Percentiles rank a stretch among this genome's conserved stretches.
Evolutionary conservation across 2,113 vertebrate species (phyloP).

Genomic region (Varanus komodoensis): DNA sequence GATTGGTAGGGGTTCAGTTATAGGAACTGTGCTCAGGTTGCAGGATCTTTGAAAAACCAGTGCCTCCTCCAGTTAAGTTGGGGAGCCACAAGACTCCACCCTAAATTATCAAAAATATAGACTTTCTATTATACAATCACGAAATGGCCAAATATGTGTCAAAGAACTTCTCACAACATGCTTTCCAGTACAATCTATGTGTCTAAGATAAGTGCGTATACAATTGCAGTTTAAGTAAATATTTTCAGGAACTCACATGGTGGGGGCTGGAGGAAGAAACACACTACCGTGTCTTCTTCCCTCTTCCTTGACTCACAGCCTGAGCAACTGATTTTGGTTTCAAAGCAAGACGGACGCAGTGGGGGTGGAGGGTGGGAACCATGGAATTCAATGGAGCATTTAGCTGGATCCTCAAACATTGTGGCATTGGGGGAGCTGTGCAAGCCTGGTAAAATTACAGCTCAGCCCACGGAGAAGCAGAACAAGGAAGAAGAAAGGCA

Average conservation of each 20-base stretch:
- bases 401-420: neutral
- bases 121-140: neutral
- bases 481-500: neutral
- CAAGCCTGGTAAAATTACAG: neutral
- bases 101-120: neutral
- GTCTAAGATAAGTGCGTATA: too few relatives aligned
- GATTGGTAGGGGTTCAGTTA: too few relatives aligned
- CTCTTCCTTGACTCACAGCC: neutral
- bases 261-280: too few relatives aligned
- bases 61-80: too few relatives aligned
- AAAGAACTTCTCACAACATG: neutral
- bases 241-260: neutral
- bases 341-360: neutral
- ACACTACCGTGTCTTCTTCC: neutral
- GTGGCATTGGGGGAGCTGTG: neutral
- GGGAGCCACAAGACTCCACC: too few relatives aligned
- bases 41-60: too few relatives aligned
- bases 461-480: neutral
- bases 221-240: neutral
- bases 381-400: neutral
- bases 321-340: neutral
- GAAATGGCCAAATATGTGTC: too few relatives aligned
- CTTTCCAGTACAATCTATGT: neutral
- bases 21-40: too few relatives aligned
- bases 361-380: too few relatives aligned